Evolutionary conservation across 1,140 invertebrate species (phyloP), one percentile per base, ranked within the genome.

Genomic region (Cecropterus lyciades): DNA sequence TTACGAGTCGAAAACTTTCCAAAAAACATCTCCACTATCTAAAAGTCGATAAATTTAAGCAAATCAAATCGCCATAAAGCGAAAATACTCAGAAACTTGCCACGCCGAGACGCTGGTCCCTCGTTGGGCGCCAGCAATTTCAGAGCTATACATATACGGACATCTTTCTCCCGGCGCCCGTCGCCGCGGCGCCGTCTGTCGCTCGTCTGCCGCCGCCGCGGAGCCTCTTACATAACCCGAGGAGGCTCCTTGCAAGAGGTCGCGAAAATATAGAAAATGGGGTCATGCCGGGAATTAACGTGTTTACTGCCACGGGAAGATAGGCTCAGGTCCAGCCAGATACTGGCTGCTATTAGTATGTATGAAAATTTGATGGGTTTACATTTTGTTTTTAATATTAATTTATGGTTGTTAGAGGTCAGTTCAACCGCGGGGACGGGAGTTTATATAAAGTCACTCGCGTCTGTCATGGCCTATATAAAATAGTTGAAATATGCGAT

Each of bases 151-250:
- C n/a, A 14, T 24, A 8, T 30, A 30, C 3, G 40, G 16, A 17
- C n/a, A 15, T 66, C 65, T 17, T 55, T 11, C 55, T 52, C 45
- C 33, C 13, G 67, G 67, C 67, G 67, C 67, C 67, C 55, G 67
- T 51, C 67, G 62, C 20, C 60, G 30, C 57, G 67, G 67, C 67
- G 67, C 67, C 67, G 60, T 63, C 65, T 67, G 20, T 42, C 46
- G 55, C 37, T 40, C 59, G 67, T 69, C 67, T 69, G 55, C 40
- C 67, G 67, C 65, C 65, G 48, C 59, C 16, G 60, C 65, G 60
- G 48, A 63, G 67, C 65, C 65, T 51, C 57, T 69, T 69, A 69
- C 67, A 69, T 69, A 69, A 69, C 67, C 15, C 37, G n/a, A 49
- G 45, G 45, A 33, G 56, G 24, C 56, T 60, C 45, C 56, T 60